phyloP scores from a whole-genome alignment of 2,113 vertebrate species.

The Ia io region DNA sequence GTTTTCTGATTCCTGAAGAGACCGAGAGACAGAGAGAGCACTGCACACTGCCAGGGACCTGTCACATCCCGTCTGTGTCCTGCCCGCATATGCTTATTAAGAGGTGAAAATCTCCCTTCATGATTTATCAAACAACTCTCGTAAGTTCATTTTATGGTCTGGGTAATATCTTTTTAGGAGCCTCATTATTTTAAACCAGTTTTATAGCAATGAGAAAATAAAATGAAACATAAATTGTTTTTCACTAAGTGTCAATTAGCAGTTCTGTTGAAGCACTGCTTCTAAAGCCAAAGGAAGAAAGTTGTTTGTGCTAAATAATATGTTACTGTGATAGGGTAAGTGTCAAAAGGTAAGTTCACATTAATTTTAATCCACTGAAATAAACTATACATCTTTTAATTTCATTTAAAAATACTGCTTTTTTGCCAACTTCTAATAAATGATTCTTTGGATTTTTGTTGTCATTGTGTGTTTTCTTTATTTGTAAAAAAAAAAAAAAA shows the following conservation, averaged over 20 bases:
- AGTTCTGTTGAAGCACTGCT: conserved; percentile 40
- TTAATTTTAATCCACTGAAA: background rate
- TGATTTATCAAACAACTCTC: conserved; percentile 72
- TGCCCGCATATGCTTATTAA: conserved; percentile 24
- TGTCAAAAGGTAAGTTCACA: background rate
- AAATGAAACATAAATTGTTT: conserved; percentile 66
- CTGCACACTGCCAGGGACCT: background rate
- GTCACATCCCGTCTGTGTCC: background rate
- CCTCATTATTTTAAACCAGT: conserved; percentile 72
- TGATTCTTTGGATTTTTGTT: background rate
- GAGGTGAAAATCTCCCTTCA: conserved; percentile 33
- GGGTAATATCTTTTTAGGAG: conserved; percentile 72
- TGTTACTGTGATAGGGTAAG: background rate
- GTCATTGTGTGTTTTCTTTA: background rate
- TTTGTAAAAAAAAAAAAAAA: background rate
- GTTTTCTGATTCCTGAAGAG: conserved; percentile 36
- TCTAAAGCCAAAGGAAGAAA: conserved; percentile 24
- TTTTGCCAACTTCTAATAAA: background rate
- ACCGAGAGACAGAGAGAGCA: rapidly evolving
- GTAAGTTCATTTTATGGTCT: conserved; percentile 73
- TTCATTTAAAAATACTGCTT: background rate
- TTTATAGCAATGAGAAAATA: conserved; percentile 67
- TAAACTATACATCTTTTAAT: background rate
- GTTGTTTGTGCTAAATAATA: conserved; percentile 25
- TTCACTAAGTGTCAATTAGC: conserved; percentile 58